Evolutionary conservation across 1,140 invertebrate genomes (phyloP).

Genomic region (Triops cancriformis): DNA sequence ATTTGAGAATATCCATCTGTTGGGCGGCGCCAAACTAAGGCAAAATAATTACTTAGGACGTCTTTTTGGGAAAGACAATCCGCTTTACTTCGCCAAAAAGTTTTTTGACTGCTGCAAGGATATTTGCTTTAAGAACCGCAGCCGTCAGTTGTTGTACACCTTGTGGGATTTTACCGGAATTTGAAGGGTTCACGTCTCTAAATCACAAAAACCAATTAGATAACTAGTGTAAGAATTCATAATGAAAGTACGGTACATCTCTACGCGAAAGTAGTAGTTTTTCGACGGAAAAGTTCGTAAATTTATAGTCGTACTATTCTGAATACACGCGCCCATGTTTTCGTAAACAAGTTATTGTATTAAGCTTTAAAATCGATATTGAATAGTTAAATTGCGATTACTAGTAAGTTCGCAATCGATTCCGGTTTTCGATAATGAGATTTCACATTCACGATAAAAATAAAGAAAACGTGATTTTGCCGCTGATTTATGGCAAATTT

Average conservation of each 20-base stretch:
- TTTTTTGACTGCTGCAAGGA: neutral
- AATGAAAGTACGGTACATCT: neutral
- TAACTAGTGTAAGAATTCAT: neutral
- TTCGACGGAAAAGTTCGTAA: neutral
- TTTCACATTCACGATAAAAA: neutral
- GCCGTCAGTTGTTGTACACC: neutral
- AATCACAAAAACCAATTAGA: neutral
- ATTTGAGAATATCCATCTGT: neutral
- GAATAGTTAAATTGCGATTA: too few species aligned
- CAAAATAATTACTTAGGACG: neutral
- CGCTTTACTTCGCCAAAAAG: neutral
- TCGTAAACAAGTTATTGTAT: too few species aligned
- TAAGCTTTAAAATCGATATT: too few species aligned
- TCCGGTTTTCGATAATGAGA: too few species aligned
- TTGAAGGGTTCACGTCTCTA: neutral
- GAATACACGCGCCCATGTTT: neutral
- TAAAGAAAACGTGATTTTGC: neutral
- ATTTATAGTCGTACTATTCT: neutral
- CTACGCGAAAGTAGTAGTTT: neutral
- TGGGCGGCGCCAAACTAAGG: neutral
- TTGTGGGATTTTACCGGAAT: neutral
- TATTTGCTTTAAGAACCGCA: neutral
- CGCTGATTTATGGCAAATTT: neutral
- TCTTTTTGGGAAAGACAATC: too few species aligned
- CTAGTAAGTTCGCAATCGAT: too few species aligned